Conservation (phyloP, 2,888 invertebrate species). For the Acanthosepion lycidas region DNA sequence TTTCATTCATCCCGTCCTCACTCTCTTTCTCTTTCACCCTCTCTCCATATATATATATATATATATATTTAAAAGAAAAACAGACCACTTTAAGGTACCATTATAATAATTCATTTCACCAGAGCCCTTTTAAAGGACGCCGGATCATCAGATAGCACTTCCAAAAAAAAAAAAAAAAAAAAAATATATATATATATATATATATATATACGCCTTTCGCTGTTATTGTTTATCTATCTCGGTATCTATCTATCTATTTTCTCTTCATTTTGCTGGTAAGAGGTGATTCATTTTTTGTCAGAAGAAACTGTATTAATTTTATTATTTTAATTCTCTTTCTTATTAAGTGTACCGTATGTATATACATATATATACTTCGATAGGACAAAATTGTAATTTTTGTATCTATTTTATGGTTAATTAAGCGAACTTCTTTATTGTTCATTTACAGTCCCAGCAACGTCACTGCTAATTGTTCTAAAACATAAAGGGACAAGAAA, state of each 20-base stretch:
- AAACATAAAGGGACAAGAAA: background rate
- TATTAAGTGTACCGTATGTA: too few relatives aligned
- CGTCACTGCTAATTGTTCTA: background rate
- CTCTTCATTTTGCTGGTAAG: background rate
- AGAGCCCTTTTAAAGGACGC: too few relatives aligned
- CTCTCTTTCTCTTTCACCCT: background rate
- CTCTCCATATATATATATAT: too few relatives aligned
- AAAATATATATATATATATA: too few relatives aligned
- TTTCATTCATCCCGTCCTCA: background rate
- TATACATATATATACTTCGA: background rate
- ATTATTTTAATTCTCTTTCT: background rate
- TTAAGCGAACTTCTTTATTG: background rate
- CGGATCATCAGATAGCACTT: too few relatives aligned
- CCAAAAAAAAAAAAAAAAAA: too few relatives aligned
- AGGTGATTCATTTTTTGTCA: background rate
- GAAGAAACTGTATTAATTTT: background rate
- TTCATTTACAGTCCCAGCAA: background rate
- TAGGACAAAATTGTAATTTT: background rate
- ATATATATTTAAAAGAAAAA: too few relatives aligned
- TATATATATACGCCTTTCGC: background rate
- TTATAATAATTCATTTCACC: too few relatives aligned
- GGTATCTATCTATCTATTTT: too few relatives aligned
- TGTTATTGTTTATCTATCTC: background rate
- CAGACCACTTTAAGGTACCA: too few relatives aligned
- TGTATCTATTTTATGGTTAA: background rate